Conservation (phyloP, 30 jellyfish, hydroid and myxozoan species). For the Aurelia sp. region DNA sequence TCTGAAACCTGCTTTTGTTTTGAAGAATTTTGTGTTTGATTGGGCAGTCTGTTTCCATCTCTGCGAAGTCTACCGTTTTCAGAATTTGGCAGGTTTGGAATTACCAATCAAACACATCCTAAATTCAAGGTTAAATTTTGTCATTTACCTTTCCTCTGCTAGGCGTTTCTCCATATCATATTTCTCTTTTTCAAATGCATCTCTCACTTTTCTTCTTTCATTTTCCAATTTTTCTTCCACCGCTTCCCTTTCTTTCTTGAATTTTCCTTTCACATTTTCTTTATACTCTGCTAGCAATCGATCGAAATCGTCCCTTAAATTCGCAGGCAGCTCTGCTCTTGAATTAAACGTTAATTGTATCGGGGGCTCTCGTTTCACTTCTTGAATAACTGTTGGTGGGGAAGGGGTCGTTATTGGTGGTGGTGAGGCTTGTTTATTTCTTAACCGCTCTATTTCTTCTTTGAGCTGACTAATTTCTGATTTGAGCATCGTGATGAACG, state of each 20-base stretch:
- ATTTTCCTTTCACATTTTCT: constrained; percentile 72
- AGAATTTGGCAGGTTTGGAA: too few relatives aligned
- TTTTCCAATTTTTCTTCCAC: constrained; percentile 82
- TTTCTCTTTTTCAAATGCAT: constrained; percentile 57
- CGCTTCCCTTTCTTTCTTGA: constrained; percentile 60
- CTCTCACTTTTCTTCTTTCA: constrained; percentile 71
- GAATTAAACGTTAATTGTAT: constrained; percentile 49
- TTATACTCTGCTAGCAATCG: constrained; percentile 84
- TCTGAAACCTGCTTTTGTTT: too few relatives aligned
- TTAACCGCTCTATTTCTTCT: constrained; percentile 85
- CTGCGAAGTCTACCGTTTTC: too few relatives aligned
- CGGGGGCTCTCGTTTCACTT: constrained; percentile 30
- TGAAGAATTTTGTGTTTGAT: too few relatives aligned
- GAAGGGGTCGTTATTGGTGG: constrained; percentile 60
- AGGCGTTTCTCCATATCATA: constrained; percentile 77
- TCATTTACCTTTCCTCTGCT: constrained; percentile 65
- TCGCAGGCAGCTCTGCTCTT: constrained; percentile 83
- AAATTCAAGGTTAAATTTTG: too few relatives aligned
- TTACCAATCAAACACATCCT: too few relatives aligned
- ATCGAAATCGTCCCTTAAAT: constrained; percentile 90
- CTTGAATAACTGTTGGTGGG: constrained; percentile 44
- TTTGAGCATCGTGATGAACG: constrained; percentile 77
- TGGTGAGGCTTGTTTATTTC: constrained; percentile 63
- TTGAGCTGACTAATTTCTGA: constrained; percentile 78
- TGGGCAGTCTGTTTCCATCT: too few relatives aligned